Evolutionary conservation across 2,888 invertebrate species (phyloP).

Genomic region (Drosophila anomelani): DNA sequence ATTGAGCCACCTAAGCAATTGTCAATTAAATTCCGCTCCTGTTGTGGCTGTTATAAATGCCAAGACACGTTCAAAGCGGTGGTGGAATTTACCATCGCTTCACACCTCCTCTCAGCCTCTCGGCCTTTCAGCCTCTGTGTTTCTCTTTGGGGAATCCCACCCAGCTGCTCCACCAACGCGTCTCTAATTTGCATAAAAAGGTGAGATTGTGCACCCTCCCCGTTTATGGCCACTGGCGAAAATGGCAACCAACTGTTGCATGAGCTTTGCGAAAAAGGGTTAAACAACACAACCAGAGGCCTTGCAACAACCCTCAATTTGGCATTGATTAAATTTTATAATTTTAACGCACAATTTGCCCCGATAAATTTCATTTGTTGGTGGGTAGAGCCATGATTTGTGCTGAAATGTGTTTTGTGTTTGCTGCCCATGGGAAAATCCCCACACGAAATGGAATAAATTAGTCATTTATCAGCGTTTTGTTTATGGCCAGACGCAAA

Average conservation of each 20-base stretch:
- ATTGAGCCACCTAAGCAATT: slow-evolving; percentile 48
- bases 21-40: slow-evolving; percentile 43
- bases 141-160: background rate
- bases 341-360: slow-evolving; percentile 67
- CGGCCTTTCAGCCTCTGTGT: too few relatives aligned
- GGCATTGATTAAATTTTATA: slow-evolving; percentile 69
- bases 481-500: background rate
- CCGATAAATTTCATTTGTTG: slow-evolving; percentile 22
- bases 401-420: slow-evolving; percentile 14
- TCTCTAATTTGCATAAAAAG: slow-evolving; percentile 46
- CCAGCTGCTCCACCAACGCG: slow-evolving; percentile 20
- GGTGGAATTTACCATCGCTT: slow-evolving; percentile 40
- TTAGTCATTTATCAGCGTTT: slow-evolving; percentile 19
- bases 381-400: slow-evolving; percentile 24
- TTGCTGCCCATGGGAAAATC: slow-evolving; percentile 15
- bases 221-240: slow-evolving; percentile 25
- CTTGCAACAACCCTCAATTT: slow-evolving; percentile 27
- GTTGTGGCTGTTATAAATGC: slow-evolving; percentile 35
- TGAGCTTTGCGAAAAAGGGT: slow-evolving; percentile 1
- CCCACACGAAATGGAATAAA: slow-evolving; percentile 28
- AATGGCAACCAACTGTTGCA: slow-evolving; percentile 33
- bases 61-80: slow-evolving; percentile 43
- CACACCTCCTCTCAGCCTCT: background rate
- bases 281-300: background rate
- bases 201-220: slow-evolving; percentile 23